Base-by-base conservation (phyloP, 1,140 invertebrate species). In the Aphidius ervi region DNA sequence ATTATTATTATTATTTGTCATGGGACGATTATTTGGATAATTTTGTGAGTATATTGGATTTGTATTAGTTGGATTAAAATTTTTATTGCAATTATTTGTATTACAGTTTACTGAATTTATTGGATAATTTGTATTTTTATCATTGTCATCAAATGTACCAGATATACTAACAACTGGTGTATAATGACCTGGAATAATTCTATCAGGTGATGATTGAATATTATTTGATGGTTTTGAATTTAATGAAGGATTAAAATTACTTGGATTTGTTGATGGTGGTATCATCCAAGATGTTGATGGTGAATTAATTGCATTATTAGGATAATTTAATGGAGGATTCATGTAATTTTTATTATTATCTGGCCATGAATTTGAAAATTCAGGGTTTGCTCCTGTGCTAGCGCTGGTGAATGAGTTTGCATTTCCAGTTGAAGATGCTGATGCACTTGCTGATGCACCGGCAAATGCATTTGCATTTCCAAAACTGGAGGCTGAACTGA, bases 401-500 rank as follows among this genome's bases (percentile, higher is more conserved):
- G 23, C 23, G 23, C 23, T 31, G 23, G 23, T 31, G 4, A 31
- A 31, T 31, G 23, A 31, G 23, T 31, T 31, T 31, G 23, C 23
- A 31, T 3, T 31, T 31, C 23, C 23, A 31, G 23, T 31, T 31
- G 23, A 31, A 31, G 23, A 31, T 23, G 54, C 60, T 20, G 56
- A 46, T 31, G 54, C 55, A 7, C 54, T 57, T 37, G 63, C 45
- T 16, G 42, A 39, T 23, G 62, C 53, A 47, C 58, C 52, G 4
- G 62, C 46, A 46, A 23, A 57, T 20, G 58, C 53, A 2, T 39
- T 41, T 16, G 58, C 58, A 47, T 31, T 46, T 31, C 58, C 46
- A 48, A 64, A 64, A 57, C 63, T 60, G 6, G 46, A 46, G 4
- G 62, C 63, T 31, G 50, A 40, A 40, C 59, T 59, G 46, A 64